Base-by-base conservation (phyloP, 2,888 invertebrate species). In the Scaptodrosophila latifasciaeformis region DNA sequence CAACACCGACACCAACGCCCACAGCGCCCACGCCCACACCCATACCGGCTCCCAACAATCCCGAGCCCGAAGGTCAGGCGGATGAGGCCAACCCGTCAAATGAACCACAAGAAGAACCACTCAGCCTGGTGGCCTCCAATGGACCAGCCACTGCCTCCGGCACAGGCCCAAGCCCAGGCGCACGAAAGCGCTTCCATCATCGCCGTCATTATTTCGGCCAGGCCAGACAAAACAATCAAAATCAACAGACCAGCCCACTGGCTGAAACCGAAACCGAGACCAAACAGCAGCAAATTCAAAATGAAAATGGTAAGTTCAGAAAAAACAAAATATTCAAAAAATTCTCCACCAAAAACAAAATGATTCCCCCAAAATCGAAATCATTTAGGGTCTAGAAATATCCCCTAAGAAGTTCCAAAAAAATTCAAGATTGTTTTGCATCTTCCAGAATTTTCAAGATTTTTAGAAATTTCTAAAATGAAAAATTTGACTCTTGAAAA, bases 111-210 rank as follows among this genome's bases (percentile, higher is more conserved):
- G 68, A 79, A 15, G 68, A 78, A 21, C 81, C 82, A 4, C 65
- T 80, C 31, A 81, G 81, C 59, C 56, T 82, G 35, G 71, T 62
- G 4, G 15, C 55, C 19, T 54, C 68, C 53, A 52, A 19, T 49
- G 27, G 18, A 43, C 34, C 40, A 13, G 31, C 48, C 54, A 10
- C 61, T 44, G 54, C 58, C 75, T 90, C 89, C 68, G n/a, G n/a
- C n/a, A n/a, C n/a, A n/a, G n/a, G n/a, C n/a, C n/a, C n/a, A n/a
- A n/a, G n/a, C n/a, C n/a, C n/a, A n/a, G n/a, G n/a, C n/a, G n/a
- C n/a, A n/a, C 89, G 89, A 68, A 84, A 84, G 54, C 83, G 84
- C 43, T 84, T 84, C 49, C 84, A 83, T 59, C 84, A 84, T 87
- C 72, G 88, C 84, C 81, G 81, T 54, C 81, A 81, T 52, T 81